These are phyloP conservation scores for Drosophila kuntzei DNA, from an alignment of 2,888 invertebrate species.

Conservation along the genomic window DNA sequence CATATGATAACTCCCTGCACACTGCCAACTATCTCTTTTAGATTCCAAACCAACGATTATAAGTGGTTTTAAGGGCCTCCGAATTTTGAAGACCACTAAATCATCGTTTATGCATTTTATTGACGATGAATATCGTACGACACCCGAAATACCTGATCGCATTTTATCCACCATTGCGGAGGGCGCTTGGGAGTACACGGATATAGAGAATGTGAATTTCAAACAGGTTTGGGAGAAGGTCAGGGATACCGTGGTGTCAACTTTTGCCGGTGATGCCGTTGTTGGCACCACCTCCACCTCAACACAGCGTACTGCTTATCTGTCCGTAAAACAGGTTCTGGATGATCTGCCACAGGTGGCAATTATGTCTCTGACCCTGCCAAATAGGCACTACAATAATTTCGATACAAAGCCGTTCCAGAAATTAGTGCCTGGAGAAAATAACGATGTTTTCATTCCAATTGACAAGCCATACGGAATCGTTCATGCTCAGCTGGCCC, in stretches of 20 bases:
- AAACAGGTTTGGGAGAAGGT: conserved; percentile 2
- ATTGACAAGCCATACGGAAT: background rate
- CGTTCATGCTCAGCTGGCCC: conserved; percentile 3
- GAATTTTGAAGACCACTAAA: conserved; percentile 7
- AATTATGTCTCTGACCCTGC: conserved; percentile 1
- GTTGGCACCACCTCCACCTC: conserved; percentile 1
- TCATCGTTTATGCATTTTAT: conserved; percentile 4
- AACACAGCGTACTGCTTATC: conserved; percentile 1
- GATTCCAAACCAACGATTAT: conserved; percentile 7
- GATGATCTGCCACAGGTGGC: conserved; percentile 3
- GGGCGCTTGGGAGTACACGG: conserved; percentile 7
- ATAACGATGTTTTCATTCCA: conserved; percentile 1
- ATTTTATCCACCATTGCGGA: conserved; percentile 8
- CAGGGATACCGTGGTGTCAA: background rate
- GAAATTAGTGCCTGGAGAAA: conserved; percentile 7
- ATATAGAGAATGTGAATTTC: conserved; percentile 8
- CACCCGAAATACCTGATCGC: conserved; percentile 1
- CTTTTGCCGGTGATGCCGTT: conserved; percentile 1
- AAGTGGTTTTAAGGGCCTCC: conserved; percentile 7
- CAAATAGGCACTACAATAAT: background rate
- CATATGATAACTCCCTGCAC: background rate
- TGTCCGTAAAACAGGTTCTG: background rate
- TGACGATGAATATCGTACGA: conserved; percentile 7
- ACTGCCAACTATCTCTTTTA: background rate
- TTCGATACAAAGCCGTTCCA: conserved; percentile 1